phyloP scores from a whole-genome alignment of 2,113 vertebrate genomes.

The Dolichotis patagonum region DNA sequence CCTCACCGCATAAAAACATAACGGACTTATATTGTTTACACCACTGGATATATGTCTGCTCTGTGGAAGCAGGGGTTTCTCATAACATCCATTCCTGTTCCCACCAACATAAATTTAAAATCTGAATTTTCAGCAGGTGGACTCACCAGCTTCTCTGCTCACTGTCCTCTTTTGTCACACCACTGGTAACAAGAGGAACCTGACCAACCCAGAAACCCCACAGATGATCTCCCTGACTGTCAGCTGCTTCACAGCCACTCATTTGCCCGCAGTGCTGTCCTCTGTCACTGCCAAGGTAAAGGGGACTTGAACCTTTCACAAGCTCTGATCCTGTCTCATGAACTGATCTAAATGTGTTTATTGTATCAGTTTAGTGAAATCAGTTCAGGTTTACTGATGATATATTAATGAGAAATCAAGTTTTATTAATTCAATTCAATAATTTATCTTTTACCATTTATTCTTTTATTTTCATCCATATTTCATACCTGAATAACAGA shows the following conservation, averaged over 20 bases:
- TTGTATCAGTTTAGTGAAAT: not conserved
- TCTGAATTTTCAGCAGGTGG: not conserved
- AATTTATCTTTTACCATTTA: conserved; percentile 6
- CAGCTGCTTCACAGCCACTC: conserved; percentile 78
- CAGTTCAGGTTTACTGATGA: conserved; percentile 20
- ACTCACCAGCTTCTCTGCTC: not conserved
- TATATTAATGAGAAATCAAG: not conserved
- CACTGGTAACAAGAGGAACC: not conserved
- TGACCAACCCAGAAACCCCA: not conserved
- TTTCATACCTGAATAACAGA: not conserved
- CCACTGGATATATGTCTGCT: not conserved
- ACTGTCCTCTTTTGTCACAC: not conserved
- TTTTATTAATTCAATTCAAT: not conserved
- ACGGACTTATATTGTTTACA: not conserved
- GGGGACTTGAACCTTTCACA: conserved; percentile 25
- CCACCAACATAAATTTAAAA: conserved; percentile 6
- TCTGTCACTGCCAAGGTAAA: conserved; percentile 63
- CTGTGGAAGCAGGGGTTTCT: not conserved
- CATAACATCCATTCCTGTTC: not conserved
- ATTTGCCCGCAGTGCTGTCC: conserved; percentile 72
- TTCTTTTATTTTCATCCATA: conserved; percentile 4
- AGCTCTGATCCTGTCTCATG: conserved; percentile 49
- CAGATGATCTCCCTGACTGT: conserved; percentile 45
- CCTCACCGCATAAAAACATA: not conserved
- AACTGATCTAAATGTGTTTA: conserved; percentile 3